A percentile compares a stretch with the other conserved stretches of the same genome.
phyloP scores from a whole-genome alignment of 2,797 vertebrate species.

The Microhierax caerulescens region DNA sequence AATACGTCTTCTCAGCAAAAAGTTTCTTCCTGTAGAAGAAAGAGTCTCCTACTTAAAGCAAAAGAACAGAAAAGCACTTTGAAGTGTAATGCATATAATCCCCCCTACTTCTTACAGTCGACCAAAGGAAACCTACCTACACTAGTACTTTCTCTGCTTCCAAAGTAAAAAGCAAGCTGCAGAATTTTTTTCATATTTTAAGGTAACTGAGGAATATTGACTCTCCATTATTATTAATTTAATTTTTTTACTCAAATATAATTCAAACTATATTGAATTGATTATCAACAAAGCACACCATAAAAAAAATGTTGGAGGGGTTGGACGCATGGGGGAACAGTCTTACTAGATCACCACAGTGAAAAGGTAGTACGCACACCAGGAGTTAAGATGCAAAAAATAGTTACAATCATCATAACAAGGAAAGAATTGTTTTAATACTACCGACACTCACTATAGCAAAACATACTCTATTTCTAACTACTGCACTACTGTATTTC shows the following conservation, averaged over 20 bases:
- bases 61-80: neutral
- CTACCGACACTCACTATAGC: neutral
- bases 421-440: neutral
- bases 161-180: neutral
- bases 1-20: neutral
- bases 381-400: neutral
- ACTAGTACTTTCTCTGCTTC: neutral
- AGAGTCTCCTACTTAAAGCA: neutral
- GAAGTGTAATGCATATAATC: neutral
- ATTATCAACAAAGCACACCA: neutral
- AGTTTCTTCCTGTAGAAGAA: neutral
- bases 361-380: neutral
- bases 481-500: neutral
- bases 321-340: neutral
- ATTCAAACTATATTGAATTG: neutral
- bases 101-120: accelerated
- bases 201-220: neutral
- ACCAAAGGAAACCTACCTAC: neutral
- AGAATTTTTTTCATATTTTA: neutral
- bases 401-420: neutral
- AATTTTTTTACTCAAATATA: neutral
- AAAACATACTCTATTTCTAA: neutral
- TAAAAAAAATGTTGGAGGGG: neutral
- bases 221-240: neutral
- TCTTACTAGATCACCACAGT: neutral